Evolutionary conservation across 2,113 vertebrate species (phyloP).

Genomic region (Cinclus mexicanus): DNA sequence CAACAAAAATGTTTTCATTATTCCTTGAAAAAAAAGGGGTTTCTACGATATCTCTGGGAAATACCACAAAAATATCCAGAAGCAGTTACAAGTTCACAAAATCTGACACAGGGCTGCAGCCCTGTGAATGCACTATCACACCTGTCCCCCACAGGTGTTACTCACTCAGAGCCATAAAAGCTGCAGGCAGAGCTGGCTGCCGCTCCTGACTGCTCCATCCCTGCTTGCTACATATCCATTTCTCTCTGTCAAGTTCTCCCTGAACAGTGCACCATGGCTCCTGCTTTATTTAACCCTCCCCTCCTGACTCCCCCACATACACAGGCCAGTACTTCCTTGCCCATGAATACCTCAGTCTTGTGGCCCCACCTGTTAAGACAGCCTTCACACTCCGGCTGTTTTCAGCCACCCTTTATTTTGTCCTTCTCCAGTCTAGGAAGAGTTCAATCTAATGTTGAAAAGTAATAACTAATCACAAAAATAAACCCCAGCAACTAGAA

Average conservation of each 20-base stretch:
- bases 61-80: not conserved
- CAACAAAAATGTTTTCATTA: not conserved
- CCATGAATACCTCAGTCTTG: too few relatives aligned
- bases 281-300: not conserved
- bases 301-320: not conserved
- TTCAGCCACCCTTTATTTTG: not conserved
- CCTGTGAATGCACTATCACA: accelerated
- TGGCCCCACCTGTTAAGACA: too few relatives aligned
- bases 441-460: not conserved
- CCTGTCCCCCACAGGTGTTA: not conserved
- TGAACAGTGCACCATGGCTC: not conserved
- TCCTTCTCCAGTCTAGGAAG: not conserved
- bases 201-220: not conserved
- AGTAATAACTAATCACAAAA: not conserved
- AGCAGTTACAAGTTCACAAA: not conserved
- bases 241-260: not conserved
- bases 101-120: not conserved
- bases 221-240: not conserved
- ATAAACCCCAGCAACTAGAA: not conserved
- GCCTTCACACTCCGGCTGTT: not conserved
- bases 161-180: accelerated
- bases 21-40: not conserved
- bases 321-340: not conserved
- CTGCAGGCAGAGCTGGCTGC: not conserved
- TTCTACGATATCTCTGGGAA: not conserved